Percentiles rank a stretch among this genome's conserved stretches.
These are phyloP conservation scores for Dromaius novaehollandiae DNA, from an alignment of 2,113 vertebrate species.

Conservation along the genomic window DNA sequence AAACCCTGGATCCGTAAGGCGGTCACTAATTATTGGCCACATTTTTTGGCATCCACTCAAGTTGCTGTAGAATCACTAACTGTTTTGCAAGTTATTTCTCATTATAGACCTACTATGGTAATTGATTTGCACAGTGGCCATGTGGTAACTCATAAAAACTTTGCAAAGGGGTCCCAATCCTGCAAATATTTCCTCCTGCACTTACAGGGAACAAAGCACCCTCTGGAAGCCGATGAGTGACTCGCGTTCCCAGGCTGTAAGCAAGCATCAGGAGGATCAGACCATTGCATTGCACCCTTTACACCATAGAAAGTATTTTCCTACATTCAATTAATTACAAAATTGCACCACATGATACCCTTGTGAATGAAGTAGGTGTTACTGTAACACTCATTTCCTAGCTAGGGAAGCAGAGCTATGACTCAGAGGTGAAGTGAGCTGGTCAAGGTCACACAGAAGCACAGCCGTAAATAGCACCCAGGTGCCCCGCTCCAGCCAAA, in stretches of 20 bases:
- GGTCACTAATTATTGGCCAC: slow-evolving; percentile 24
- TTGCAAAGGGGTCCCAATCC: not conserved
- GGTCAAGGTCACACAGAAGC: slow-evolving; percentile 42
- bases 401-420: slow-evolving; percentile 1
- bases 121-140: slow-evolving; percentile 53
- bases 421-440: slow-evolving; percentile 5
- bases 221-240: not conserved
- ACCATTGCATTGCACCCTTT: not conserved
- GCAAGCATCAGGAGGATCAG: not conserved
- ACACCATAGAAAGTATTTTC: not conserved
- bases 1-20: not conserved
- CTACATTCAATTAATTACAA: not conserved
- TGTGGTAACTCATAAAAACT: slow-evolving; percentile 61
- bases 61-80: slow-evolving; percentile 52
- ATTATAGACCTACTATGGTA: slow-evolving; percentile 48
- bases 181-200: slow-evolving; percentile 4
- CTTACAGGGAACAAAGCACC: not conserved
- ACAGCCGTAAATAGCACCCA: slow-evolving; percentile 14
- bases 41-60: slow-evolving; percentile 48
- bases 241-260: not conserved
- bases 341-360: not conserved
- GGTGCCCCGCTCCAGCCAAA: not conserved
- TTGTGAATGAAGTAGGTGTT: not conserved
- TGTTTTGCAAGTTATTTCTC: slow-evolving; percentile 38
- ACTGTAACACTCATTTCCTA: not conserved